Evolutionary conservation across 2,797 vertebrate genomes (phyloP).

Genomic region (Diceros bicornis): DNA sequence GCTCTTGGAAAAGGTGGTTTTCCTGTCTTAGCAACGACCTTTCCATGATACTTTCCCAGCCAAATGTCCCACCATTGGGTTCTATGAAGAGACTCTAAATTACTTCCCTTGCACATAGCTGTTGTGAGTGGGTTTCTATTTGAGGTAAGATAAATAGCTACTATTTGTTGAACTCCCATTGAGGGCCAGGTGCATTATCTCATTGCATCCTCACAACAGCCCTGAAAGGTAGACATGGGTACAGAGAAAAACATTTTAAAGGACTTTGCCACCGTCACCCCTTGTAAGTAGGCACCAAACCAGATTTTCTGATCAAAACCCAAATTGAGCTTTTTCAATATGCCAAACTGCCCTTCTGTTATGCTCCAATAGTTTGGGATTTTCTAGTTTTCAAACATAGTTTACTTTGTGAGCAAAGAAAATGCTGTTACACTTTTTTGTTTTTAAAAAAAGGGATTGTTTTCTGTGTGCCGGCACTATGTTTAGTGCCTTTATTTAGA

Average conservation of each 20-base stretch:
- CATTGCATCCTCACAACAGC: not conserved
- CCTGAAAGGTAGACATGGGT: not conserved
- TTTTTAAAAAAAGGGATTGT: not conserved
- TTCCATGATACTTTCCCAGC: not conserved
- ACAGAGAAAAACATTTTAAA: not conserved
- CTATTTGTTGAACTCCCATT: not conserved
- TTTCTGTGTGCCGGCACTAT: not conserved
- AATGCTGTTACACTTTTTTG: not conserved
- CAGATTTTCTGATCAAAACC: not conserved
- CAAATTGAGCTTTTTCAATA: not conserved
- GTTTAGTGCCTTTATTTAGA: not conserved
- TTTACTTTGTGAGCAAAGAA: conserved; percentile 25
- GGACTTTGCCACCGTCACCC: not conserved
- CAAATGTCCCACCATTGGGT: not conserved
- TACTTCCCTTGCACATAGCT: not conserved
- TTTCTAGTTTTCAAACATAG: conserved; percentile 40
- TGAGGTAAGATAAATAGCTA: not conserved
- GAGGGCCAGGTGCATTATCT: not conserved
- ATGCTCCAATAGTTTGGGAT: not conserved
- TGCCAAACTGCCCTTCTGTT: not conserved
- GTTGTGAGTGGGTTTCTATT: not conserved
- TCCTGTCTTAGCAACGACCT: not conserved
- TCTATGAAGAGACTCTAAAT: not conserved
- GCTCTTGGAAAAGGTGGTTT: not conserved
- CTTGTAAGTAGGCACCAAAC: not conserved